Conservation (phyloP, 2,888 invertebrate species). For the Cybosia mesomella region DNA sequence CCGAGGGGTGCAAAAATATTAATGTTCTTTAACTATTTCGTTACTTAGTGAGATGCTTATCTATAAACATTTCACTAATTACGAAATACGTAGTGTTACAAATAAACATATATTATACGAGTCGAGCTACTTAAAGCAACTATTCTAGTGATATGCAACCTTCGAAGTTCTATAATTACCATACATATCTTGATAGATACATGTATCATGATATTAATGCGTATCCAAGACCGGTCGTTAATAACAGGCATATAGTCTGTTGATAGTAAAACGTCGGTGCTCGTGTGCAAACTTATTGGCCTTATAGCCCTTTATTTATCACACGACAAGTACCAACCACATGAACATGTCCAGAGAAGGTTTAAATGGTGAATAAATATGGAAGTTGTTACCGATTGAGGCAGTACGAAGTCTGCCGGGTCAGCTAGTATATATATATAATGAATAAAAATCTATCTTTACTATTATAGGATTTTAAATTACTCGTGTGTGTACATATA, state of each 20-base stretch:
- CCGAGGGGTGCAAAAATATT: too few species aligned
- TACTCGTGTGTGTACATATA: too few species aligned
- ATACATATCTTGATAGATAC: slow-evolving; percentile 32
- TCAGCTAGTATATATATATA: too few species aligned
- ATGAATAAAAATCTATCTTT: too few species aligned
- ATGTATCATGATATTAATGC: slow-evolving; percentile 42
- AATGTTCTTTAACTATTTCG: too few species aligned
- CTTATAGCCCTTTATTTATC: slow-evolving; percentile 48
- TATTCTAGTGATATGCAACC: slow-evolving; percentile 42
- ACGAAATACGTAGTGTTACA: neutral
- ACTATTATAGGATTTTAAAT: too few species aligned
- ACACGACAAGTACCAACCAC: slow-evolving; percentile 34
- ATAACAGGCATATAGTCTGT: slow-evolving; percentile 44
- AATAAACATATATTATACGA: slow-evolving; percentile 10
- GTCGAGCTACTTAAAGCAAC: slow-evolving; percentile 10
- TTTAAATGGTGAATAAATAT: too few species aligned
- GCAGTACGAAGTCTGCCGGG: too few species aligned
- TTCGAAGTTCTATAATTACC: slow-evolving; percentile 47
- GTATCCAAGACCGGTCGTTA: slow-evolving; percentile 51
- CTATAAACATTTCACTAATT: too few species aligned
- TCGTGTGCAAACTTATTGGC: slow-evolving; percentile 52
- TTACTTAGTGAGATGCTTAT: too few species aligned
- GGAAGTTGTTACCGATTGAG: too few species aligned
- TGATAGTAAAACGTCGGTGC: slow-evolving; percentile 44
- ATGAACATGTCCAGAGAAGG: too few species aligned